phyloP scores from a whole-genome alignment of 2,888 invertebrate species.

The Orthosia incerta region DNA sequence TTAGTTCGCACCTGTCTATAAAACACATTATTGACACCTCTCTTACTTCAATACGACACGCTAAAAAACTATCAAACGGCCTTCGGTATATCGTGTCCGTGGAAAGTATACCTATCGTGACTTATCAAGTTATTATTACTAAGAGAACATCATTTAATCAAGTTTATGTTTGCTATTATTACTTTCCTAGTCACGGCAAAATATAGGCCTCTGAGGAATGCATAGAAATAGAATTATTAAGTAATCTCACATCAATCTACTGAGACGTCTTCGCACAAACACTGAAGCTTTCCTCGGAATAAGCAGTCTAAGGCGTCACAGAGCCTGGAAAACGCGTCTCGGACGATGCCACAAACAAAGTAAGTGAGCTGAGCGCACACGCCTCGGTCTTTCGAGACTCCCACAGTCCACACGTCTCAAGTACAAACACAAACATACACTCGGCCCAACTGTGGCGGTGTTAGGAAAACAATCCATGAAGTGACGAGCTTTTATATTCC shows the following conservation, averaged over 20 bases:
- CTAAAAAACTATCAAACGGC: not conserved
- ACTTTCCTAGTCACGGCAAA: not conserved
- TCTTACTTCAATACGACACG: not conserved
- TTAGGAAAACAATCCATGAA: constrained; percentile 35
- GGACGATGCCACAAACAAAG: constrained; percentile 33
- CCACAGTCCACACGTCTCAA: constrained; percentile 49
- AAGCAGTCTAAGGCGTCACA: not conserved
- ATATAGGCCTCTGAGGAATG: not conserved
- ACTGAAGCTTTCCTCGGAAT: not conserved
- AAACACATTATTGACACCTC: not conserved
- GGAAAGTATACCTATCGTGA: not conserved
- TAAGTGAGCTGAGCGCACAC: constrained; percentile 19
- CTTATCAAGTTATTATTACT: not conserved
- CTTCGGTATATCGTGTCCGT: not conserved
- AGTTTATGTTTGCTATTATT: not conserved
- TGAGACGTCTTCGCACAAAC: not conserved
- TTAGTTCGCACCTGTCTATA: not conserved
- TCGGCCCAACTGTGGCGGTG: constrained; percentile 36
- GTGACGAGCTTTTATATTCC: constrained; percentile 19
- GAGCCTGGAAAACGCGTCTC: constrained; percentile 19
- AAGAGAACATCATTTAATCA: not conserved
- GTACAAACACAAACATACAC: constrained; percentile 61
- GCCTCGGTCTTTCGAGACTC: constrained; percentile 47
- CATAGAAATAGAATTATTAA: not conserved
- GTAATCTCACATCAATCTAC: not conserved